Percentiles rank a stretch among this genome's conserved stretches.
Evolutionary conservation across 2,888 invertebrate species (phyloP).

Genomic region (Heliothis peltigera): DNA sequence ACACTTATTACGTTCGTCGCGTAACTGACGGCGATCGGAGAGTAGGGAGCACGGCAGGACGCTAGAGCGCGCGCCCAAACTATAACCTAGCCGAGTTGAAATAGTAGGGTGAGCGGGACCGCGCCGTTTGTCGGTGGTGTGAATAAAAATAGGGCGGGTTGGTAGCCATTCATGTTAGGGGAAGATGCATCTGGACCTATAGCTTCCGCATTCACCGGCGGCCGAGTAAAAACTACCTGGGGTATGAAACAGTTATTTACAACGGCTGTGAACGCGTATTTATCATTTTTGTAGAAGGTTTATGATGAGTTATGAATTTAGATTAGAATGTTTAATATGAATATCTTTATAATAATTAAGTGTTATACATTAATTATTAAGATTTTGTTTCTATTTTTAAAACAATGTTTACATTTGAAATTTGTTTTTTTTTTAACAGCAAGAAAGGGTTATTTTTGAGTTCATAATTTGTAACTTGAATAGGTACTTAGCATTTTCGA

Average conservation of each 20-base stretch:
- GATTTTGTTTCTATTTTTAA: too few species aligned
- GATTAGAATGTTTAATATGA: too few species aligned
- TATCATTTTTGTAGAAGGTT: slow-evolving; percentile 43
- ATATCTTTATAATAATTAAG: too few species aligned
- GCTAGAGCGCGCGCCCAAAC: slow-evolving; percentile 82
- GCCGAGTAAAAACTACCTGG: slow-evolving; percentile 64
- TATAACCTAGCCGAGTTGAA: slow-evolving; percentile 85
- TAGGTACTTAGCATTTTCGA: too few species aligned
- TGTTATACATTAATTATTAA: too few species aligned
- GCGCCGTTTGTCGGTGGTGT: slow-evolving; percentile 69
- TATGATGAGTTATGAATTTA: slow-evolving; percentile 15
- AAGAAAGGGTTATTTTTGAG: too few species aligned
- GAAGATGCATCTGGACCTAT: slow-evolving; percentile 70
- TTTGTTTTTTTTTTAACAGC: too few species aligned
- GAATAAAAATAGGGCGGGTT: slow-evolving; percentile 76
- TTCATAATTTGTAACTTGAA: too few species aligned
- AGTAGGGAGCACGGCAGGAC: slow-evolving; percentile 75
- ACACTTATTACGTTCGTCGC: slow-evolving; percentile 80
- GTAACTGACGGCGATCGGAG: slow-evolving; percentile 76
- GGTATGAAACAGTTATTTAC: slow-evolving; percentile 57
- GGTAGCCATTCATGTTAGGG: slow-evolving; percentile 82
- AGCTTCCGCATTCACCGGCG: slow-evolving; percentile 81
- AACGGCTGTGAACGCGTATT: slow-evolving; percentile 41
- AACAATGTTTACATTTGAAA: too few species aligned
- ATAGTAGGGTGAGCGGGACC: slow-evolving; percentile 79